Base-by-base conservation (phyloP, 2,113 vertebrate species). In the Struthio camelus region DNA sequence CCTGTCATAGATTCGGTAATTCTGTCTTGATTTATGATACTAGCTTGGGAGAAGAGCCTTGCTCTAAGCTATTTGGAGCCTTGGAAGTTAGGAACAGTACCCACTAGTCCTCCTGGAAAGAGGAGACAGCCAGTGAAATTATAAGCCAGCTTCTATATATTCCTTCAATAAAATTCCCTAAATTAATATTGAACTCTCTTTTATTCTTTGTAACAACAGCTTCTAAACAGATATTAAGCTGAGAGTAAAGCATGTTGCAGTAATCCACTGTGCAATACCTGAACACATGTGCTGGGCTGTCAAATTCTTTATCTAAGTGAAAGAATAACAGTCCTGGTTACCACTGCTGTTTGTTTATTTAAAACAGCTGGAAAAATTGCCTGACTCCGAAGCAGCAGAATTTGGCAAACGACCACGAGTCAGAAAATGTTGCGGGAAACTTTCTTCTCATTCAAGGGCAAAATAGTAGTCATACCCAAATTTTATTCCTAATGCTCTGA, bases 191-290 rank as follows among this genome's bases (percentile, higher is more conserved):
- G 3, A 72, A 54, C 6, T 40, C 2, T 22, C 3, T 72, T 73
- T 14, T 20, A 5, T 12, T 22, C 1, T 4, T 10, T 9, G 3
- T 3, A 82, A n/a, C 6, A 87, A 40, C 2, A 2, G 24, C 27
- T 86, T 83, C 40, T 59, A 86, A 77, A 38, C 14, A 15, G 34
- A 81, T 89, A 64, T 5, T 1, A 9, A 81, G 15, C 13, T 75
- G 23, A 38, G 54, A 51, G 6, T 32, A 36, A 81, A 78, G 14
- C 10, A n/a, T 9, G 53, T 40, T 81, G 28, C 17, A 23, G 8
- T 40, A 85, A 62, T 48, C 32, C 14, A 56, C 3, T 61, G 30
- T 23, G 71, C 36, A 79, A 85, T 82, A 81, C 56, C n/a, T 51
- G 40, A 80, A 70, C 18, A 42, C 46, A 71, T 50, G 22, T 50